A percentile compares a stretch with the other conserved stretches of the same genome.
These are phyloP conservation scores for Anolis apletophallus DNA, from an alignment of 2,797 vertebrate species.

Conservation along the genomic window DNA sequence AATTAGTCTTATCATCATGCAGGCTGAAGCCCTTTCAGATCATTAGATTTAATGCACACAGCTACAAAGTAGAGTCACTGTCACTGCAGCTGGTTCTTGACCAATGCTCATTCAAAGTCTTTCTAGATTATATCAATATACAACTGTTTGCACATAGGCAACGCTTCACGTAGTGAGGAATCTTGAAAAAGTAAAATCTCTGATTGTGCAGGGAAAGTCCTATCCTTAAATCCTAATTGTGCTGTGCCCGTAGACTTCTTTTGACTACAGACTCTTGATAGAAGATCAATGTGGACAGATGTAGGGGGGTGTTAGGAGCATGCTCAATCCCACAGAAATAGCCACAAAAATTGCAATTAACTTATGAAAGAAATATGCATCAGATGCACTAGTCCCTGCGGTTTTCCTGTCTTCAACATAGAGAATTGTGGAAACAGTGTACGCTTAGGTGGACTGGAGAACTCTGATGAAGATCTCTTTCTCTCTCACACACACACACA, in stretches of 20 bases:
- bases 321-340: slow-evolving; percentile 8
- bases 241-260: background rate
- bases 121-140: background rate
- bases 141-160: background rate
- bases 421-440: background rate
- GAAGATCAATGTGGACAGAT: background rate
- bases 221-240: background rate
- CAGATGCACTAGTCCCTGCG: background rate
- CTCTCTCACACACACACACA: background rate
- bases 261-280: background rate
- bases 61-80: background rate
- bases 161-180: background rate
- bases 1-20: background rate
- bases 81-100: background rate
- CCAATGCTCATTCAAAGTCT: background rate
- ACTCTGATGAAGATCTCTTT: background rate
- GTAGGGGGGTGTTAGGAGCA: background rate
- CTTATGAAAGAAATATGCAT: background rate
- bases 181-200: background rate
- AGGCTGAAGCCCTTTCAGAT: background rate
- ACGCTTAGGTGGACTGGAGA: background rate
- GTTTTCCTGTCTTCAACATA: background rate
- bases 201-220: background rate
- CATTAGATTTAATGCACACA: background rate
- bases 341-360: background rate